phyloP scores from a whole-genome alignment of 2,797 vertebrate genomes.

The Chelon auratus region DNA sequence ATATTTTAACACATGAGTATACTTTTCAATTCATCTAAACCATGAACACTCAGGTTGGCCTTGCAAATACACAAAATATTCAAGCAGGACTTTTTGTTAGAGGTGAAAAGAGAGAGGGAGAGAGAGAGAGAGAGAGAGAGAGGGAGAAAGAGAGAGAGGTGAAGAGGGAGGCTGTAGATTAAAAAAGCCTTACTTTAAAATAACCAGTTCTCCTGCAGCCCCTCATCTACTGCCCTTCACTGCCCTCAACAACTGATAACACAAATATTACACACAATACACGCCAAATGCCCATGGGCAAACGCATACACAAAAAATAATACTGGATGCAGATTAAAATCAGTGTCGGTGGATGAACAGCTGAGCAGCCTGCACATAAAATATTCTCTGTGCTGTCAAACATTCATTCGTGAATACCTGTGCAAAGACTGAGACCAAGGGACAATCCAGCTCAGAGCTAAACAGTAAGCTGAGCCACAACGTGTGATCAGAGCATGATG shows the following conservation, averaged over 20 bases:
- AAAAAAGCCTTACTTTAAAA: conserved; percentile 51
- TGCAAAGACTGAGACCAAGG: conserved; percentile 22
- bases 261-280: conserved; percentile 18
- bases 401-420: not conserved
- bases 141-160: not conserved
- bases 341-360: conserved; percentile 23
- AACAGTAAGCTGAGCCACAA: conserved; percentile 21
- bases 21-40: not conserved
- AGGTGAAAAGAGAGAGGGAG: not conserved
- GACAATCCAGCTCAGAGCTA: conserved; percentile 31
- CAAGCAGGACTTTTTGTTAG: not conserved
- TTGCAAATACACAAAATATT: not conserved
- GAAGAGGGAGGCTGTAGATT: conserved; percentile 22
- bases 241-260: not conserved
- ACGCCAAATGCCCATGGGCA: conserved; percentile 4
- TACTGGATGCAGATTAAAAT: conserved; percentile 37
- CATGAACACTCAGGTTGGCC: not conserved
- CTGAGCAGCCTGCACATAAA: conserved; percentile 7
- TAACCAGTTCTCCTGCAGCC: conserved; percentile 21
- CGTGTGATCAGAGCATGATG: conserved; percentile 39
- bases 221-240: conserved; percentile 1
- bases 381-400: conserved; percentile 3
- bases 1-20: not conserved
- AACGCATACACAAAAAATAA: conserved; percentile 18
- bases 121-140: not conserved